Evolutionary conservation across 2,113 vertebrate genomes (phyloP).

Genomic region (Delphinapterus leucas): DNA sequence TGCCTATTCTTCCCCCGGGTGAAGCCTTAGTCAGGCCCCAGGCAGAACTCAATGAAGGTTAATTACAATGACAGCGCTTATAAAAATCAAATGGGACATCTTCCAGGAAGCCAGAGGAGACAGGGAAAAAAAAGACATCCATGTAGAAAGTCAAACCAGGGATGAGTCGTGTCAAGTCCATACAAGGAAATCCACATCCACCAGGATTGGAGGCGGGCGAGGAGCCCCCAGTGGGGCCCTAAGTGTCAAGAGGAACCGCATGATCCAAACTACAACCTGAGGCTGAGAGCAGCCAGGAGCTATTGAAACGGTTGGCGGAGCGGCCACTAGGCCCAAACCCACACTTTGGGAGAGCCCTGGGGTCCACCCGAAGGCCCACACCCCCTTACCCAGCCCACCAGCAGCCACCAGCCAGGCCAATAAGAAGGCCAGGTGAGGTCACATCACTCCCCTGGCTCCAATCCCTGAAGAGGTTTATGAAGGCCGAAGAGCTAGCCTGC

Average conservation of each 20-base stretch:
- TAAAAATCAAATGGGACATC: constrained; percentile 61
- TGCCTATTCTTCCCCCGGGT: neutral
- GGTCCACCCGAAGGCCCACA: rapidly evolving
- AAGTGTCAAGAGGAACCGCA: neutral
- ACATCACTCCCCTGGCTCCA: neutral
- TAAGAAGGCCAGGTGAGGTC: neutral
- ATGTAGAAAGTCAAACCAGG: neutral
- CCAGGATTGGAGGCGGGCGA: neutral
- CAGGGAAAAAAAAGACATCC: neutral
- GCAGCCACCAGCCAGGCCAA: neutral
- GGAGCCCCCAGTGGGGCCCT: neutral
- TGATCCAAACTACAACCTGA: neutral
- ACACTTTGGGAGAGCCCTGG: neutral
- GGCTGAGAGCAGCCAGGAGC: neutral
- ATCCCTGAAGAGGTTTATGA: neutral
- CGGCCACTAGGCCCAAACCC: neutral
- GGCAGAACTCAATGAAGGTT: neutral
- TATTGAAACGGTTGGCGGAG: neutral
- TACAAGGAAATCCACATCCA: constrained; percentile 59
- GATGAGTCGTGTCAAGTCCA: neutral
- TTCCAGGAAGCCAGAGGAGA: constrained; percentile 55
- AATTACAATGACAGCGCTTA: constrained; percentile 17
- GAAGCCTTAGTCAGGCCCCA: neutral
- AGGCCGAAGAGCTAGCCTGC: neutral
- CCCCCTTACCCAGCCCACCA: neutral